Evolutionary conservation across 2,113 vertebrate species (phyloP), one percentile per base, ranked within the genome.

Genomic region (Heloderma charlesbogerti): DNA sequence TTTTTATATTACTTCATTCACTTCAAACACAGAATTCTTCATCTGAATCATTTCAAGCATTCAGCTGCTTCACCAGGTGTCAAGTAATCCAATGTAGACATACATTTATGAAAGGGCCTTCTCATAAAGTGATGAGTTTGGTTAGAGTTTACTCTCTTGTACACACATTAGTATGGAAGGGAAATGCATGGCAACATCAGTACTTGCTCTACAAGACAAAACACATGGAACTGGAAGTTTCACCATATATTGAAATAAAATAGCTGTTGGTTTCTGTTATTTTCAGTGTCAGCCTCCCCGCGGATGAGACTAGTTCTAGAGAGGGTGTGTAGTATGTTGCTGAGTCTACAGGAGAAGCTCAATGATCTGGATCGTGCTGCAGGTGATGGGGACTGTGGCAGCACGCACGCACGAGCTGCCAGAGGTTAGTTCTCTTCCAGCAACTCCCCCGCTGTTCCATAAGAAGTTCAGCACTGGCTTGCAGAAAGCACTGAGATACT

Each of bases 311-410:
- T 13, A 0, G 95, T 96, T 0, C 94, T 99, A 86, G 96, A 97
- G 79, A 89, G 2, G 2, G 96, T 99, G 90, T 99, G 98, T 74
- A 91, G 89, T 74, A 92, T 95, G 8, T 95, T 99, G 16, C 92
- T 99, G 15, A 94, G 91, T 6, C 95, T 97, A 51, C 97, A 98
- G 95, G 98, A 99, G 0, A 95, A 97, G 51, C 98, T 99, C 12
- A 99, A 99, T 4, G 97, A 98, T 4, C 95, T 99, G 96, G 99
- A 99, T 91, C 97, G 99, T 0, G 98, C 97, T 0, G 97, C 98
- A 0, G 99, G 99, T 0, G 99, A 99, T 0, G 99, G 99, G 22
- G 99, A 99, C 92, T 99, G 99, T 0, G 99, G 99, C 1, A 98
- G 96, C 97, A 99, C 99, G 0, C 99, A 99, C 0, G 97, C 98